Conservation (phyloP, 1,140 invertebrate genomes). For the Aphaenogaster floridana region DNA sequence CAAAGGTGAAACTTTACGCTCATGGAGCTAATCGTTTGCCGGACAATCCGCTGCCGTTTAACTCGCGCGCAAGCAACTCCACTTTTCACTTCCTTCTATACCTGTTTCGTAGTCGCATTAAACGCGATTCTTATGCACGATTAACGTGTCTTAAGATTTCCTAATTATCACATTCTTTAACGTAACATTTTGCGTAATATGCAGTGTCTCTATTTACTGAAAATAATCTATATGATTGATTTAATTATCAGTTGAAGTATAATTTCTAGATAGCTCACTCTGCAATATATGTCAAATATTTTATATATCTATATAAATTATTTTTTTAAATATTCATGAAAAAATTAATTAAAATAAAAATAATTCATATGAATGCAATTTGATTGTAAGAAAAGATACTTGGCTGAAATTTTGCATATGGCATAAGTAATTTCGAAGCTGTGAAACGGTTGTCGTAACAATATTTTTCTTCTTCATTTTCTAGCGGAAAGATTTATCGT, state of each 20-base stretch:
- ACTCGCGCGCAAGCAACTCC: neutral
- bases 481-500: neutral
- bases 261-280: neutral
- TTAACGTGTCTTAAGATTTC: constrained; percentile 11
- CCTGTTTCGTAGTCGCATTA: constrained; percentile 26
- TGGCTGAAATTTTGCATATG: neutral
- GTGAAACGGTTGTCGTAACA: neutral
- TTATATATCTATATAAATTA: neutral
- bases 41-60: neutral
- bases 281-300: neutral
- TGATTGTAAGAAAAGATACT: neutral
- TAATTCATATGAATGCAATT: neutral
- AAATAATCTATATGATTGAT: neutral
- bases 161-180: constrained; percentile 27
- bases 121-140: neutral
- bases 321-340: constrained; percentile 7
- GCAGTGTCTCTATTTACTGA: neutral
- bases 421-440: neutral
- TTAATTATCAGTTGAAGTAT: neutral
- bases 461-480: neutral
- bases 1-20: constrained; percentile 42
- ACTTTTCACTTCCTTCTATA: constrained; percentile 20
- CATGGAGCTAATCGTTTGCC: constrained; percentile 22
- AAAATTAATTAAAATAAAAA: constrained; percentile 1
- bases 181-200: constrained; percentile 3